These are phyloP conservation scores for Aphis craccivora DNA, from an alignment of 1,140 invertebrate species.

Conservation along the genomic window DNA sequence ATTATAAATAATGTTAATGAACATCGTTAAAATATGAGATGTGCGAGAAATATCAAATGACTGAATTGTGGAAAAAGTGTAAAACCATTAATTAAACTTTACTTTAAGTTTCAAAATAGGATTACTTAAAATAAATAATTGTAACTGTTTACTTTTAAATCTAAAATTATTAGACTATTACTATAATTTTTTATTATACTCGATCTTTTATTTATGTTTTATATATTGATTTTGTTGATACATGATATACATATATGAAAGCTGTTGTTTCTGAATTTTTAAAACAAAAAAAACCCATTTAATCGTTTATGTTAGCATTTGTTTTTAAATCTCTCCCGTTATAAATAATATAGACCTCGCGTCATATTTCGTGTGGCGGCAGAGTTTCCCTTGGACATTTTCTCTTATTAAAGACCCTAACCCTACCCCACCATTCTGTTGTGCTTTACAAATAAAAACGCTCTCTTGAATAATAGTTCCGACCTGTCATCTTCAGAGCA, in stretches of 20 bases:
- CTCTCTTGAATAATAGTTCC: constrained; percentile 52
- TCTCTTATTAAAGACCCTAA: constrained; percentile 47
- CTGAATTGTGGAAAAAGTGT: background rate
- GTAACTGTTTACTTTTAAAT: background rate
- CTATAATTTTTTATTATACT: background rate
- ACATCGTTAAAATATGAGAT: background rate
- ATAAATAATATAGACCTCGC: constrained; percentile 36
- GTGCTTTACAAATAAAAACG: constrained; percentile 38
- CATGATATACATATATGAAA: background rate
- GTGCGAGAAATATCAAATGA: background rate
- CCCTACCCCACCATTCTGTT: background rate
- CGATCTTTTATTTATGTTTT: background rate
- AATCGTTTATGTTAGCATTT: background rate
- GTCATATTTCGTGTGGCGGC: background rate
- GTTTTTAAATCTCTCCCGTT: constrained; percentile 6
- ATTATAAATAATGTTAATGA: background rate
- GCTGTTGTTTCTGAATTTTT: background rate
- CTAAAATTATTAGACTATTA: background rate
- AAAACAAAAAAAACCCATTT: background rate
- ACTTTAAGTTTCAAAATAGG: background rate
- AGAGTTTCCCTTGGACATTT: background rate
- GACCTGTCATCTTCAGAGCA: constrained; percentile 50
- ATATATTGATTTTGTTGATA: background rate
- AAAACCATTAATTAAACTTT: background rate
- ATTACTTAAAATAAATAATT: background rate